Evolutionary conservation across 2,888 invertebrate species (phyloP), one percentile per base, ranked within the genome.

Genomic region (Hedychridium roseum): DNA sequence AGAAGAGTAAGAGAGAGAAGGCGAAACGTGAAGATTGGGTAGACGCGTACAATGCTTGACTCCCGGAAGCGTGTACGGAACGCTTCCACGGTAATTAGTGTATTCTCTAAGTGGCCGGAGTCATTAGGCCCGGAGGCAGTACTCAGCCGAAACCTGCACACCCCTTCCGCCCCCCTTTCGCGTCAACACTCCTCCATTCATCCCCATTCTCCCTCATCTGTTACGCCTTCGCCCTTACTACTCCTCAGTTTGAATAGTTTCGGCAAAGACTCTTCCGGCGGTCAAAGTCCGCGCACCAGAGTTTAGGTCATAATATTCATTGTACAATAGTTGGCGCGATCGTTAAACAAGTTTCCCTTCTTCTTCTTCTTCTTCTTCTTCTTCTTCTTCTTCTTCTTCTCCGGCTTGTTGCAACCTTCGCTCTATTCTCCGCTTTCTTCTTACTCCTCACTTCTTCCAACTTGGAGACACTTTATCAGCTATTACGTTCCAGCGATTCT

Each of bases 101-200:
- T 71, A 70, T 72, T 68, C 66, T 67, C 66, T 55, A 66, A 73
- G 71, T 71, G 67, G 71, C 71, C 59, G 62, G 58, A 71, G 72
- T 71, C 73, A 73, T 73, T 73, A 73, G 66, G 63, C 60, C 53
- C 57, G 52, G 52, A 45, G 53, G 50, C 51, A 35, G 43, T 50
- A 52, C 50, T 59, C 35, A 48, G 50, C 51, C 62, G 54, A 64
- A 62, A 64, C 54, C 63, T 58, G 11, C 35, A 35, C 39, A 18
- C 30, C 12, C 21, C 20, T 40, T 30, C 28, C 12, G 15, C 23
- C 38, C 21, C 14, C 32, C 2, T 15, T 16, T 32, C 4, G 3
- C 32, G 9, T 9, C 9, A 23, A 23, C 23, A 6, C 23, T 9
- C 9, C 23, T 5, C 23, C 26, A 17, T n/a, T 31, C 31, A 7